Evolutionary conservation across 2,113 vertebrate species (phyloP).

Genomic region (Bufo bufo): DNA sequence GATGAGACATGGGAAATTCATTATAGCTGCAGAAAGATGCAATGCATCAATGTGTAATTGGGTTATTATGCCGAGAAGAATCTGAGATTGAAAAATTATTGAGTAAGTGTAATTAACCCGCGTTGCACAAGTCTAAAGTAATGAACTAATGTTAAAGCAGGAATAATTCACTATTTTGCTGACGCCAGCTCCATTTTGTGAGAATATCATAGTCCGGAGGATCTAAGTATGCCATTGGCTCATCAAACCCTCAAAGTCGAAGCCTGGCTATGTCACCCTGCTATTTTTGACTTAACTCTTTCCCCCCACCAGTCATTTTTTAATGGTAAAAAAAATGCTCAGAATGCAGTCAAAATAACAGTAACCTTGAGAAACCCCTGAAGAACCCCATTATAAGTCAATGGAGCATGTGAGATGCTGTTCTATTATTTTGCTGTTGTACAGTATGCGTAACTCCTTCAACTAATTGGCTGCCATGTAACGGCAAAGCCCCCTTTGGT

Average conservation of each 20-base stretch:
- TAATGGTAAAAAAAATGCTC: no score
- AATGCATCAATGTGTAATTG: constrained; percentile 49
- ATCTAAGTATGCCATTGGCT: background rate
- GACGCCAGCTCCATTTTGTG: background rate
- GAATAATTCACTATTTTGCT: background rate
- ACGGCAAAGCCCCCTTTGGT: no score
- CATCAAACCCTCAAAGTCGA: background rate
- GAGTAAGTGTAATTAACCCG: constrained; percentile 38
- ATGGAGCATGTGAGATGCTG: no score
- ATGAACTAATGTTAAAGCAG: background rate
- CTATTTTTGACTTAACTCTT: no score
- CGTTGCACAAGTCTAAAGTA: background rate
- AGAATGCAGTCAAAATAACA: no score
- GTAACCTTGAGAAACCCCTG: no score
- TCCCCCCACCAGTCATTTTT: no score
- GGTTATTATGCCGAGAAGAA: constrained; percentile 39
- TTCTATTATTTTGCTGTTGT: no score
- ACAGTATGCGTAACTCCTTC: no score
- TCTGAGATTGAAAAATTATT: constrained; percentile 45
- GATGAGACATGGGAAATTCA: constrained; percentile 36
- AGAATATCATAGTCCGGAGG: background rate
- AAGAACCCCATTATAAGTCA: no score
- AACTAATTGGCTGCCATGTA: no score
- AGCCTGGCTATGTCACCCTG: background rate
- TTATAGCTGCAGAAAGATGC: constrained; percentile 38